Percentiles rank a stretch among this genome's conserved stretches.
Conservation (phyloP, 2,888 invertebrate genomes). For the Brassicogethes aeneus region DNA sequence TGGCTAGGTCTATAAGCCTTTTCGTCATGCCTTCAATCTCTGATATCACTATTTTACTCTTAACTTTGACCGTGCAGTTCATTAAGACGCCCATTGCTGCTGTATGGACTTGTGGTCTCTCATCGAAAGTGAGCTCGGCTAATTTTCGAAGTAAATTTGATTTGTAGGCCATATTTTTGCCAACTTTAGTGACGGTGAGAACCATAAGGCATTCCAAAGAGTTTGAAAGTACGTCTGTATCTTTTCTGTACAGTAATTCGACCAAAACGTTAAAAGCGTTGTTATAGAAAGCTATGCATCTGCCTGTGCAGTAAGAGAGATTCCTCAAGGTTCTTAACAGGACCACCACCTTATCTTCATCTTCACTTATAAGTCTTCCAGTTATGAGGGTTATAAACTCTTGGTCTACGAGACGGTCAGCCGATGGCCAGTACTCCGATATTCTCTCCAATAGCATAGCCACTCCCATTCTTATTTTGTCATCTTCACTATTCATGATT, state of each 20-base stretch:
- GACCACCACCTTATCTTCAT: neutral
- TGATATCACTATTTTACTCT: constrained; percentile 28
- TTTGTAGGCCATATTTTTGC: constrained; percentile 34
- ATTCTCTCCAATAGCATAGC: neutral
- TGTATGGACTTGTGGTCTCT: constrained; percentile 29
- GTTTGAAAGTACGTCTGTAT: constrained; percentile 25
- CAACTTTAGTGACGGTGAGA: constrained; percentile 31
- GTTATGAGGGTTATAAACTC: neutral
- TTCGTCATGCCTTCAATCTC: constrained; percentile 25
- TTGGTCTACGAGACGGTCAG: neutral
- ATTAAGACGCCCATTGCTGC: constrained; percentile 32
- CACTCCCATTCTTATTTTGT: neutral
- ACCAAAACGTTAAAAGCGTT: constrained; percentile 8
- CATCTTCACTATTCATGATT: neutral
- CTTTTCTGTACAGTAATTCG: constrained; percentile 26
- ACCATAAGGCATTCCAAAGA: constrained; percentile 32
- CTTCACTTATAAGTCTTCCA: neutral
- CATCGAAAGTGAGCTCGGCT: constrained; percentile 28
- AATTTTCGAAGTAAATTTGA: constrained; percentile 30
- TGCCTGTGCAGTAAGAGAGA: neutral
- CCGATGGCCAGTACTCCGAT: neutral
- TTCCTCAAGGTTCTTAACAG: neutral
- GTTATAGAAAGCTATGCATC: neutral
- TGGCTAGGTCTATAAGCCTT: constrained; percentile 23
- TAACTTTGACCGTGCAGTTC: constrained; percentile 33